Evolutionary conservation across 2,888 invertebrate genomes (phyloP).

Genomic region (Drosophila monieri): DNA sequence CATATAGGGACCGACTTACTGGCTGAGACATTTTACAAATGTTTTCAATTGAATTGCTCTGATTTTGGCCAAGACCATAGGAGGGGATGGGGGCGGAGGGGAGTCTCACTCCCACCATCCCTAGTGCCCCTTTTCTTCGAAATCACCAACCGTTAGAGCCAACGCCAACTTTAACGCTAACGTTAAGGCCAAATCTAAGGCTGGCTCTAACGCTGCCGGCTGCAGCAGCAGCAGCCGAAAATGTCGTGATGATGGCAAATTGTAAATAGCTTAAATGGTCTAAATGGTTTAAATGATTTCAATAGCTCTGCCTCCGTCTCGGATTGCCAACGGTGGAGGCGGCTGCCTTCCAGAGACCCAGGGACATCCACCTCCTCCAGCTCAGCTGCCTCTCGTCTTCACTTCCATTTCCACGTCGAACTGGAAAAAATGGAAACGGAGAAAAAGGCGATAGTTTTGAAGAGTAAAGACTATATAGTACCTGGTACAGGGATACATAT

Average conservation of each 20-base stretch:
- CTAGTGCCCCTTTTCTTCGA: not conserved
- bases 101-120: constrained; percentile 17
- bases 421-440: not conserved
- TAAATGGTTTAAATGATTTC: constrained; percentile 80
- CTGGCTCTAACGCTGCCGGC: constrained; percentile 9
- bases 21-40: constrained; percentile 75
- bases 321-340: constrained; percentile 21
- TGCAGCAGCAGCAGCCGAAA: constrained; percentile 69
- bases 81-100: not conserved
- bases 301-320: constrained; percentile 58
- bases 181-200: constrained; percentile 25
- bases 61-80: constrained; percentile 68
- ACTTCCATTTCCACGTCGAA: not conserved
- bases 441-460: not conserved
- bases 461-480: not conserved
- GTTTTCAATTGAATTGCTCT: constrained; percentile 80
- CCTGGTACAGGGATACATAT: not conserved
- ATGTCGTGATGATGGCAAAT: constrained; percentile 84
- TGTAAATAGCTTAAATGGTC: constrained; percentile 84
- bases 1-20: constrained; percentile 61
- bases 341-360: constrained; percentile 10
- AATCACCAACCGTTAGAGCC: constrained; percentile 58
- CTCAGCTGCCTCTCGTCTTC: constrained; percentile 15
- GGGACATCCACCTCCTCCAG: not conserved
- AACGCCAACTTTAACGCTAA: constrained; percentile 68